Evolutionary conservation across 1,140 invertebrate genomes (phyloP).

Genomic region (Stegodyphus dumicola): DNA sequence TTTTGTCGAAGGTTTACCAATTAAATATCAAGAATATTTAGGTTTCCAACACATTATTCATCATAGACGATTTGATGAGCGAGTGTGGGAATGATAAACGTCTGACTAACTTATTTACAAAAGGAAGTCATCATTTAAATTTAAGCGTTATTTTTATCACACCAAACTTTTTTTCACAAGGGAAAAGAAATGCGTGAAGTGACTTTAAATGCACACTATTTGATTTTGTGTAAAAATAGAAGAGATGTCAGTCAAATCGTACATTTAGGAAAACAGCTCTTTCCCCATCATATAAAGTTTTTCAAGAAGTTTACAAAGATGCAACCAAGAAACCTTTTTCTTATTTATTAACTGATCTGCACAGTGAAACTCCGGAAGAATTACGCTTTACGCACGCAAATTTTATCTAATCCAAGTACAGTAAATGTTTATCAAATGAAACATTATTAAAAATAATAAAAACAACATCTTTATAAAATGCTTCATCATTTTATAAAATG

Average conservation of each 20-base stretch:
- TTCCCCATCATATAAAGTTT: background rate
- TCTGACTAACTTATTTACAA: slow-evolving; percentile 1
- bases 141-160: background rate
- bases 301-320: slow-evolving; percentile 17
- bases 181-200: slow-evolving; percentile 30
- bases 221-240: slow-evolving; percentile 15
- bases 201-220: slow-evolving; percentile 21
- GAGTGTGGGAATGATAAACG: slow-evolving; percentile 5
- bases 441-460: background rate
- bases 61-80: slow-evolving; percentile 20
- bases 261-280: slow-evolving; percentile 3
- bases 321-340: slow-evolving; percentile 28
- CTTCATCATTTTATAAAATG: background rate
- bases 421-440: background rate
- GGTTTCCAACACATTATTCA: background rate
- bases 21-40: slow-evolving; percentile 14
- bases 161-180: slow-evolving; percentile 23
- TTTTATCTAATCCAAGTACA: slow-evolving; percentile 5
- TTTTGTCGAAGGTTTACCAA: slow-evolving; percentile 7
- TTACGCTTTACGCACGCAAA: slow-evolving; percentile 12
- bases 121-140: slow-evolving; percentile 29
- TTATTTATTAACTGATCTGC: slow-evolving; percentile 29
- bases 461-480: too few species aligned
- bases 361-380: slow-evolving; percentile 19
- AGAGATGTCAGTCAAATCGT: background rate